Evolutionary conservation across 2,113 vertebrate species (phyloP).

Genomic region (Phylloscopus whistleri): DNA sequence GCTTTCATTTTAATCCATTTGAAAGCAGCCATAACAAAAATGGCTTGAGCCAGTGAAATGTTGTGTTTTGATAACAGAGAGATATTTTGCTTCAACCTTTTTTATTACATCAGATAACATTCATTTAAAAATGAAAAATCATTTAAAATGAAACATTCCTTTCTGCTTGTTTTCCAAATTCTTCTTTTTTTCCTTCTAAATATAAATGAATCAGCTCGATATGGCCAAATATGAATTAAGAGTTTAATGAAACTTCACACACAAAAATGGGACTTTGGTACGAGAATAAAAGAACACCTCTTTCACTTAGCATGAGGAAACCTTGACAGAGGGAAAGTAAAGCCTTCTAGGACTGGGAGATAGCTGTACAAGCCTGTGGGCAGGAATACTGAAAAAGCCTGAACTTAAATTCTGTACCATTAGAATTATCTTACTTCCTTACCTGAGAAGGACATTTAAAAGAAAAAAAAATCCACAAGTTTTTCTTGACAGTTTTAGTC

Average conservation of each 20-base stretch:
- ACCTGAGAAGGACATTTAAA: not conserved
- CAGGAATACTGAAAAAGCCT: not conserved
- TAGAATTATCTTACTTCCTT: not conserved
- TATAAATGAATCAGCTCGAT: not conserved
- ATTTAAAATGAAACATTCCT: slow-evolving; percentile 44
- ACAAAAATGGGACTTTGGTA: not conserved
- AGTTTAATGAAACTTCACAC: not conserved
- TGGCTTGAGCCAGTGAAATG: slow-evolving; percentile 9
- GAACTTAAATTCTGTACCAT: not conserved
- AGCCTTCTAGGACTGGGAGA: not conserved
- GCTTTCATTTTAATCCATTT: slow-evolving; percentile 17
- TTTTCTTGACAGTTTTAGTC: not conserved
- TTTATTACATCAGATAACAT: slow-evolving; percentile 45
- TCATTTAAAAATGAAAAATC: slow-evolving; percentile 37
- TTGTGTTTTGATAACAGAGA: slow-evolving; percentile 46
- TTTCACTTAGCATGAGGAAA: not conserved
- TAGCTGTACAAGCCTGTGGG: not conserved
- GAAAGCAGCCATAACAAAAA: slow-evolving; percentile 54
- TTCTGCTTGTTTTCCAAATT: not conserved
- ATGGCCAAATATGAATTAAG: not conserved
- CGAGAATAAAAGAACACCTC: not conserved
- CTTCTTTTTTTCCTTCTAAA: not conserved
- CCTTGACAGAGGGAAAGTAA: not conserved
- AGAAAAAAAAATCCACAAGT: rapidly evolving
- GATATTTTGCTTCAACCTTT: slow-evolving; percentile 33